Evolutionary conservation across 2,113 vertebrate genomes (phyloP).

Genomic region (Urocitellus parryii): DNA sequence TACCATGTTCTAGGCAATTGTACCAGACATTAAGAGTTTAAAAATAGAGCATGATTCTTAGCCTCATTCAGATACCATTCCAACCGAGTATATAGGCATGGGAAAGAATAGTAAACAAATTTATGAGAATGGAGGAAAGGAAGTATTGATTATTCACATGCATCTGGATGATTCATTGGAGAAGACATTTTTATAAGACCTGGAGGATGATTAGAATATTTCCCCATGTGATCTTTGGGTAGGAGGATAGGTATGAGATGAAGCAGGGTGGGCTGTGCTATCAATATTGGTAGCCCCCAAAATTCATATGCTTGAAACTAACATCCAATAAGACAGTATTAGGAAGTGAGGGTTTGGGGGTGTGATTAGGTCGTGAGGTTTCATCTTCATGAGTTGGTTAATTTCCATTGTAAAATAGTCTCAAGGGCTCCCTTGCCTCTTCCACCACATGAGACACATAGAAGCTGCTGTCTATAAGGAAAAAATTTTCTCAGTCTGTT

Average conservation of each 20-base stretch:
- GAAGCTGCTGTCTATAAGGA: neutral
- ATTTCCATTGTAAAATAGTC: neutral
- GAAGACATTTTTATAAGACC: neutral
- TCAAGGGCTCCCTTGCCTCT: neutral
- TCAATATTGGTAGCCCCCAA: neutral
- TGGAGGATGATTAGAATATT: neutral
- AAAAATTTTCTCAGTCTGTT: neutral
- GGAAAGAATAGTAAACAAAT: neutral
- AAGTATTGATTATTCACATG: neutral
- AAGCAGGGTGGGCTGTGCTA: fast-evolving
- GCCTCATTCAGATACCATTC: neutral
- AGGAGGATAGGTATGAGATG: no score
- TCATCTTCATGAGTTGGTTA: neutral
- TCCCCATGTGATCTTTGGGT: neutral
- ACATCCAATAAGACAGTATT: neutral
- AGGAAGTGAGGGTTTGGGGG: neutral
- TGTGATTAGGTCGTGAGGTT: neutral
- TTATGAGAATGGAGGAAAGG: neutral
- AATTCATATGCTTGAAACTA: neutral
- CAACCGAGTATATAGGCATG: neutral
- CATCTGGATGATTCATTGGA: neutral
- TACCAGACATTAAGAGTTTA: neutral
- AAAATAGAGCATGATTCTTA: neutral
- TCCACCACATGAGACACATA: neutral
- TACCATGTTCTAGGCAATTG: neutral